Evolutionary conservation across 1,140 invertebrate genomes (phyloP), one percentile per base, ranked within the genome.

Genomic region (Drosophila orosa): DNA sequence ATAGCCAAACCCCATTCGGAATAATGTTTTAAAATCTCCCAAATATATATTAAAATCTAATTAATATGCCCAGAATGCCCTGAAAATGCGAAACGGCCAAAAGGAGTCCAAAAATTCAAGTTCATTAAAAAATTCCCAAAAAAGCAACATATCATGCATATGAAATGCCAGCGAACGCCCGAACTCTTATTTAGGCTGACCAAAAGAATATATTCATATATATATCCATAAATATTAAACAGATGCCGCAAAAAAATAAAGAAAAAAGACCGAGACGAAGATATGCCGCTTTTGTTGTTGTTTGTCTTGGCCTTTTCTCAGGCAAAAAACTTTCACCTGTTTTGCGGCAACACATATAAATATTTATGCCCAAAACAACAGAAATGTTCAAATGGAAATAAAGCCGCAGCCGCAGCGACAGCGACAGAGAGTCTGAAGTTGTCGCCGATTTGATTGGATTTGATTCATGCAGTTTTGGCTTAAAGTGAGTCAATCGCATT

Each of bases 301-400:
- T 42, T 33, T 74, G 39, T 63, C 27, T 60, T 42, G 57, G 71
- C 71, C 61, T 58, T 75, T 75, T 75, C 73, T 75, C 60, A 75
- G 63, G 72, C 48, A 59, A 55, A 55, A 74, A 45, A 42, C 72
- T 59, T 74, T 74, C 47, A 63, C 48, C 48, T 50, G 48, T 50
- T 50, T 50, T 60, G 57, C 57, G 57, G 37, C 65, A 68, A 66
- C 12, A 63, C 22, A 63, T 72, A 77, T 77, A 77, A 77, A 77
- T 77, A 77, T 77, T 77, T 77, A 77, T 77, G 74, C 50, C 44
- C 74, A 77, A 77, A 76, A 74, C 47, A 52, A 55, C 55, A 60
- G 68, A 71, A 69, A 71, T 29, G 31, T 29, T 48, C 40, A 47
- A 50, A 35, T 59, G 45, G 58, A 59, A 59, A 71, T 58, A 58